Base-by-base conservation (phyloP, 2,888 invertebrate species). In the Lamproptera curius region DNA sequence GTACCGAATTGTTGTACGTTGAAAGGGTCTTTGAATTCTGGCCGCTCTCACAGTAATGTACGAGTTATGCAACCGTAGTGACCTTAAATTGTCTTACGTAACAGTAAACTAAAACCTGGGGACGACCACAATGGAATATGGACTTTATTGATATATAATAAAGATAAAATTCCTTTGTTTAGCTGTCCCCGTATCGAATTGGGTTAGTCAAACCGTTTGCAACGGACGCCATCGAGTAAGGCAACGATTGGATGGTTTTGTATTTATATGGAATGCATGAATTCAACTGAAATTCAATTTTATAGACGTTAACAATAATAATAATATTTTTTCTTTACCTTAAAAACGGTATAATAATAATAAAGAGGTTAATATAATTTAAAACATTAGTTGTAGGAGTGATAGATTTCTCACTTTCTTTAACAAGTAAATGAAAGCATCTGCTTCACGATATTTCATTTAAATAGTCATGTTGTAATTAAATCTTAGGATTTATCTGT, bases 41-140 rank as follows among this genome's bases (percentile, higher is more conserved):
- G 83, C 38, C 58, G 53, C 55, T 59, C 66, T 67, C 64, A 59
- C 55, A 64, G 63, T 66, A 65, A 62, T 65, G 60, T 65, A 62
- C 58, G 50, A 56, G 48, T 83, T 83, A 84, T 81, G 83, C 83
- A 84, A 82, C 58, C 44, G 50, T 54, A 57, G 54, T 76, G 83
- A 84, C 84, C 83, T 84, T 84, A 84, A 70, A 78, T 60, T 60
- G 65, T 62, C 58, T 84, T 82, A 84, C 82, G 84, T 84, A 84
- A 83, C 65, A 62, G 61, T 62, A 58, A 67, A 70, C 72, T 65
- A 64, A 76, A 76, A 74, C 73, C 68, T 60, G 51, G 46, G 50
- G 52, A 46, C 23, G 37, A 14, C 1, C 38, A 13, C 56, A 51
- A 37, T 34, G 15, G 10, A 61, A 53, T 61, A 54, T 62, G 5